Evolutionary conservation across 2,113 vertebrate species (phyloP).

Genomic region (Tonatia bakeri): DNA sequence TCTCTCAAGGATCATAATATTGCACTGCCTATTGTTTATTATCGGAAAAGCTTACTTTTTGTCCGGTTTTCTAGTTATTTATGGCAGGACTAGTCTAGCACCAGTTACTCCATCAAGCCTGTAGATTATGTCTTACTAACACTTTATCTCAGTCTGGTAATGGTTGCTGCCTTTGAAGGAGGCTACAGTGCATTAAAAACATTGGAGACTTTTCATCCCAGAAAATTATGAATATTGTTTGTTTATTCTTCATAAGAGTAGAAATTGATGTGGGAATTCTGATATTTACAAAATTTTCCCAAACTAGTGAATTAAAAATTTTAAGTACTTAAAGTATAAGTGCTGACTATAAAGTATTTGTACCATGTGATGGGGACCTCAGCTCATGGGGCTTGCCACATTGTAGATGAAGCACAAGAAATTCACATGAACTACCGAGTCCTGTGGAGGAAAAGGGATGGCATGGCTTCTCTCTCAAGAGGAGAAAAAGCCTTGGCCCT

Average conservation of each 20-base stretch:
- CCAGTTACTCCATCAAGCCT: not conserved
- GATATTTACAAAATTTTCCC: not conserved
- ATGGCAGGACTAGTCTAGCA: not conserved
- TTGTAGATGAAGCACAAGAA: too few species aligned
- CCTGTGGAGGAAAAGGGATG: too few species aligned
- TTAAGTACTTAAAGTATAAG: not conserved
- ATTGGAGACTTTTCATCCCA: not conserved
- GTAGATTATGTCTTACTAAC: not conserved
- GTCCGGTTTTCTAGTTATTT: not conserved
- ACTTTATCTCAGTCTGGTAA: not conserved
- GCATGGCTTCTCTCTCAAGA: too few species aligned
- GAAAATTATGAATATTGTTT: not conserved
- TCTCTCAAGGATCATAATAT: not conserved
- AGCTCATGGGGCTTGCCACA: too few species aligned
- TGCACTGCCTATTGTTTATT: not conserved
- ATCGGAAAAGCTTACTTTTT: not conserved
- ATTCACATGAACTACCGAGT: too few species aligned
- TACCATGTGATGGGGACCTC: not conserved
- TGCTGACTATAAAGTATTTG: not conserved
- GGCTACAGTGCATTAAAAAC: not conserved
- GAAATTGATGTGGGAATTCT: not conserved
- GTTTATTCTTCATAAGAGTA: not conserved
- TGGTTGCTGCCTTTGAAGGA: not conserved
- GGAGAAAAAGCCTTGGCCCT: too few species aligned
- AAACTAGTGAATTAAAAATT: not conserved